Base-by-base conservation (phyloP, 1,140 invertebrate genomes). In the Leucophenga varia region DNA sequence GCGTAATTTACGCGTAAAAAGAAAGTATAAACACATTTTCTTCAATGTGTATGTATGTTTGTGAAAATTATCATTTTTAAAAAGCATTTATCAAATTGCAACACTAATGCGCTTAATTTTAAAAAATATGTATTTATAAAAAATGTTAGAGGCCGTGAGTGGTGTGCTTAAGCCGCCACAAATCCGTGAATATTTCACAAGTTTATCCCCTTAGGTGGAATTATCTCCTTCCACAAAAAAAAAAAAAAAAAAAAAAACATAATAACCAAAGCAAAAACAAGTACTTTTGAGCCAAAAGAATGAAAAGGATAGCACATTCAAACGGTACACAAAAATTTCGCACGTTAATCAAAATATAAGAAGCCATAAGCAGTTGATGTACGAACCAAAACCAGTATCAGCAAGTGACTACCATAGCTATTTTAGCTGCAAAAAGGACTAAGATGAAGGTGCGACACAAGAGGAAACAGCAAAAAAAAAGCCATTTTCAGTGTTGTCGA, bases 141-240 rank as follows among this genome's bases (percentile, higher is more conserved):
- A n/a, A n/a, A n/a, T n/a, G n/a, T 65, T 55, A 53, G 56, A 49
- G 38, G 56, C 50, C 46, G n/a, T n/a, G n/a, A n/a, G n/a, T n/a
- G 47, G 50, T 28, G 43, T 32, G 50, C 42, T 44, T 67, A 67
- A 67, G 63, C 65, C 63, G 59, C 63, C 57, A 10, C 63, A 67
- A 67, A 67, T 67, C 63, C 63, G 59, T 52, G 59, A 67, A 67
- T 67, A 67, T 67, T 67, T 67, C 63, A 67, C 63, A 67, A 67
- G 43, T 67, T 67, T 67, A 67, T 67, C 63, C 63, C 63, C 63
- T 67, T 67, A 67, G 63, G 63, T 67, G 56, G 63, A 53, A 64
- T 64, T 64, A 64, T 59, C 49, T 49, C n/a, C n/a, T n/a, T n/a
- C n/a, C n/a, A n/a, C 49, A 25, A 57, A 52, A 42, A 53, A 40